Conservation (phyloP, 2,888 invertebrate species). For the Caenorhabditis panamensis region DNA sequence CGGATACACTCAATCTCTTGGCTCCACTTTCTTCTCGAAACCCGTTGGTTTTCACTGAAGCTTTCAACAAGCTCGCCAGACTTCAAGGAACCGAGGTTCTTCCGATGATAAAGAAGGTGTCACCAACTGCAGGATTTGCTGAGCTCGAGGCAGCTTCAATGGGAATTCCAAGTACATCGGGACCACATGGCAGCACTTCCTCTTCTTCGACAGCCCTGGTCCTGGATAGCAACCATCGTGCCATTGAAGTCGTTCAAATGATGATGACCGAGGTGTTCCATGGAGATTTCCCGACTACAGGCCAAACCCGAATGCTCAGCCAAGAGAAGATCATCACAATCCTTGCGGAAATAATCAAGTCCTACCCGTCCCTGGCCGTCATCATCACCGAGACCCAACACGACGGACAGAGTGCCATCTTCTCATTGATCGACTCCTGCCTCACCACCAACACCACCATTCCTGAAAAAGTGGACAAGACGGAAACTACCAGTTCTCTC, state of each 20-base stretch:
- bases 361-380: slow-evolving; percentile 62
- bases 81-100: slow-evolving; percentile 22
- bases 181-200: neutral
- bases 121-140: neutral
- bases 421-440: slow-evolving; percentile 63
- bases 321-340: slow-evolving; percentile 62
- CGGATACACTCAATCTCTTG: slow-evolving; percentile 56
- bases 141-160: neutral
- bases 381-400: slow-evolving; percentile 56
- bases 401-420: slow-evolving; percentile 41
- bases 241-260: slow-evolving; percentile 50
- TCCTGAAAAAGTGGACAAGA: slow-evolving; percentile 37
- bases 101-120: slow-evolving; percentile 24
- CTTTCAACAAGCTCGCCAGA: slow-evolving; percentile 32
- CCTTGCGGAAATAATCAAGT: slow-evolving; percentile 67
- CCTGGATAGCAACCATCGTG: slow-evolving; percentile 15
- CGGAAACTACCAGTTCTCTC: slow-evolving; percentile 60
- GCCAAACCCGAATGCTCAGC: slow-evolving; percentile 53
- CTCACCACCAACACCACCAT: too few relatives aligned
- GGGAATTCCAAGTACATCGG: slow-evolving; percentile 15
- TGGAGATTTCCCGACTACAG: slow-evolving; percentile 58
- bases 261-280: slow-evolving; percentile 61
- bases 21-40: slow-evolving; percentile 51
- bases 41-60: slow-evolving; percentile 45
- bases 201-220: slow-evolving; percentile 7